phyloP scores from a whole-genome alignment of 2,113 vertebrate species.

The Cnemophilus loriae region DNA sequence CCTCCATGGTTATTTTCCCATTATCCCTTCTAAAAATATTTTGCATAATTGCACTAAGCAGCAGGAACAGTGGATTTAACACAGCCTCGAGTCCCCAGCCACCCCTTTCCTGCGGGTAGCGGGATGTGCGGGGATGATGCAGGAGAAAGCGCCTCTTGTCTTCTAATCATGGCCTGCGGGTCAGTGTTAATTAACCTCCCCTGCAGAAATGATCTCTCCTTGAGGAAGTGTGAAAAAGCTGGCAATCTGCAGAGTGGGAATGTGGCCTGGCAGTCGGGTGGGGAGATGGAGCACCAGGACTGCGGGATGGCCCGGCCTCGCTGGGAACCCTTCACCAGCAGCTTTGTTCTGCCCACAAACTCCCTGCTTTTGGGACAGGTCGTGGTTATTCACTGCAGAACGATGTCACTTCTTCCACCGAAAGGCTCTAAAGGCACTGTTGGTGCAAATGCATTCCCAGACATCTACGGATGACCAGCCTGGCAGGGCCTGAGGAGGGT shows the following conservation, averaged over 20 bases:
- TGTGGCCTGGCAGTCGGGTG: neutral
- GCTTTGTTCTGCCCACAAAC: neutral
- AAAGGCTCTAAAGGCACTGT: neutral
- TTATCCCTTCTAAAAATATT: neutral
- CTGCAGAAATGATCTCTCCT: conserved; percentile 10
- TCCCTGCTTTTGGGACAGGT: neutral
- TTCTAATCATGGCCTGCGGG: conserved; percentile 17
- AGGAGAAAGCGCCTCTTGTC: neutral
- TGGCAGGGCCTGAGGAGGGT: accelerated
- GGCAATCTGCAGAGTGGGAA: neutral
- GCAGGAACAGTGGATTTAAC: neutral
- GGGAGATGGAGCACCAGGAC: neutral
- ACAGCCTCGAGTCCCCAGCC: neutral
- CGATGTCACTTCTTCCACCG: accelerated
- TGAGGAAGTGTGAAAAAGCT: conserved; percentile 22
- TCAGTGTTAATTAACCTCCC: conserved; percentile 60
- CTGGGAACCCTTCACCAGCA: neutral
- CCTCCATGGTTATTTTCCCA: neutral
- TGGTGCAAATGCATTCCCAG: neutral
- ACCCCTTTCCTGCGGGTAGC: neutral
- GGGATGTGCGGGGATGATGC: neutral
- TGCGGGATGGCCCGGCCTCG: accelerated
- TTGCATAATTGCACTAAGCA: neutral
- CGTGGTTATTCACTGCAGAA: neutral
- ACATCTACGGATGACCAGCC: neutral